These are phyloP conservation scores for Callipepla californica DNA, from an alignment of 2,113 vertebrate genomes.

Conservation along the genomic window DNA sequence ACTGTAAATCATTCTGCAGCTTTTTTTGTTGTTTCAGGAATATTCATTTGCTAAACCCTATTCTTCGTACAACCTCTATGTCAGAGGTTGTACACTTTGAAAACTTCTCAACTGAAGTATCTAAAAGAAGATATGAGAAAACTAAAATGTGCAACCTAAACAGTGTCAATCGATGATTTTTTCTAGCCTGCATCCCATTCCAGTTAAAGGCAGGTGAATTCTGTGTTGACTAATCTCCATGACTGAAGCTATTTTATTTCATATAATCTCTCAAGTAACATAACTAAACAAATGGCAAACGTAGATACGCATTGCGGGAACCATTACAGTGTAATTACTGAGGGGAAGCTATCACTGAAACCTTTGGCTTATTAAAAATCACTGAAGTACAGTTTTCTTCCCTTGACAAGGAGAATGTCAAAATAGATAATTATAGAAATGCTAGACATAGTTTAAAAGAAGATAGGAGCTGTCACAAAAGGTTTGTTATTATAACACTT, in stretches of 20 bases:
- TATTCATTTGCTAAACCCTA: background rate
- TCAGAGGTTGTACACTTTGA: background rate
- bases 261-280: conserved; percentile 35
- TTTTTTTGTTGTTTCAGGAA: background rate
- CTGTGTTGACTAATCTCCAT: conserved; percentile 7
- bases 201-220: conserved; percentile 1
- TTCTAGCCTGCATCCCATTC: background rate
- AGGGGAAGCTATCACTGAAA: conserved; percentile 50
- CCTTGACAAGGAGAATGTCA: conserved; percentile 58
- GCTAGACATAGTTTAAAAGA: conserved; percentile 63
- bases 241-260: conserved; percentile 38
- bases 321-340: conserved; percentile 7
- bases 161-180: background rate
- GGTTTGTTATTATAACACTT: conserved; percentile 62
- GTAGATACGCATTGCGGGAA: background rate
- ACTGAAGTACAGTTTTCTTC: conserved; percentile 42
- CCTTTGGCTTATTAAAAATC: conserved; percentile 45
- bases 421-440: conserved; percentile 71
- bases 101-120: background rate
- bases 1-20: background rate
- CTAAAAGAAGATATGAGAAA: background rate
- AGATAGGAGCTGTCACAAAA: conserved; percentile 54
- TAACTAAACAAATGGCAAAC: conserved; percentile 26
- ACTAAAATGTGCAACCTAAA: background rate
- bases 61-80: background rate